Conservation (phyloP, 2,113 vertebrate species). For the Corythaeola cristata region DNA sequence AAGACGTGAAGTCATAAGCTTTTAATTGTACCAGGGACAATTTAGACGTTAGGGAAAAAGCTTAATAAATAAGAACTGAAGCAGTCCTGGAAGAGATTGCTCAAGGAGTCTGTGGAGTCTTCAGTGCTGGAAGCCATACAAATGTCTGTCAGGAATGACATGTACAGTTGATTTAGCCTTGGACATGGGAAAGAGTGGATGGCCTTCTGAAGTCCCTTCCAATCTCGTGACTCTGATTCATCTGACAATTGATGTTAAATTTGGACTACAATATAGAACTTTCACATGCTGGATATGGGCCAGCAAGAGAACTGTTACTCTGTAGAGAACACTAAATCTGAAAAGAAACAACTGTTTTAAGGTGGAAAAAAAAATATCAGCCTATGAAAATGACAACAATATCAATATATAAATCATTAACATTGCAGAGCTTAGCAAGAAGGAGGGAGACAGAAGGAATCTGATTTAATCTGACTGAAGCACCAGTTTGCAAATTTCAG, state of each 20-base stretch:
- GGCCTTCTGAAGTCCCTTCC: constrained; percentile 7
- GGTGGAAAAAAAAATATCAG: neutral
- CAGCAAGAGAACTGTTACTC: neutral
- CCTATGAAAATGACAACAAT: neutral
- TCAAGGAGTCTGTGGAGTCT: neutral
- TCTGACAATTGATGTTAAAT: neutral
- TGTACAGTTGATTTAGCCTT: neutral
- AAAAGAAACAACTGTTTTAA: neutral
- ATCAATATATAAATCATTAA: constrained; percentile 20
- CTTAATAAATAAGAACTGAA: neutral
- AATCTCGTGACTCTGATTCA: constrained; percentile 22
- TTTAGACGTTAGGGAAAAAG: neutral
- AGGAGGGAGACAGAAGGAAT: neutral
- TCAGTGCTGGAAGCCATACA: neutral
- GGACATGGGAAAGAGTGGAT: neutral
- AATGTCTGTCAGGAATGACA: neutral
- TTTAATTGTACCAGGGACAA: neutral
- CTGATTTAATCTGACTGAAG: neutral
- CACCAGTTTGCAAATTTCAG: neutral
- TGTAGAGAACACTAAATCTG: neutral
- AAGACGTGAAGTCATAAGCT: neutral
- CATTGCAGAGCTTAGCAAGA: neutral
- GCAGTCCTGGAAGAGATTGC: neutral
- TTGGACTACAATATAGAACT: neutral
- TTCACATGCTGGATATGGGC: neutral